Conservation (phyloP, 2,797 vertebrate species). For the Myiotriccus ornatus region DNA sequence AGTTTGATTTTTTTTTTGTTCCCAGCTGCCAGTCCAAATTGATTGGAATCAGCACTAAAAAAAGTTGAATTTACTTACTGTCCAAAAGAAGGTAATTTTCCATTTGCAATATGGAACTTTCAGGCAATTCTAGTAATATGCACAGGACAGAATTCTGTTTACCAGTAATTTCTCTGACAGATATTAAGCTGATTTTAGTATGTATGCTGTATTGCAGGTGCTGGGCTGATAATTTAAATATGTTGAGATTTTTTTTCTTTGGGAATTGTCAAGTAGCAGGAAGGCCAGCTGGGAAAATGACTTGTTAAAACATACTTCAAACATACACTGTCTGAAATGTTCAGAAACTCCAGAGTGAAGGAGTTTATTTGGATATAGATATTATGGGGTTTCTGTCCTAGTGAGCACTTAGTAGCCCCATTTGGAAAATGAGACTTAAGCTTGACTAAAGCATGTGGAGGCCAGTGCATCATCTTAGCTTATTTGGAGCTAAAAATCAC, state of each 20-base stretch:
- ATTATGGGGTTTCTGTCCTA: not conserved
- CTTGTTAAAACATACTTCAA: not conserved
- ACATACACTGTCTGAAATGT: not conserved
- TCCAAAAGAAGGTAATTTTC: not conserved
- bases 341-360: not conserved
- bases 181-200: not conserved
- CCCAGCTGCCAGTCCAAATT: not conserved
- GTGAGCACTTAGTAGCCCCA: not conserved
- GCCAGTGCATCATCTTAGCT: not conserved
- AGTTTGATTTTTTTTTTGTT: not conserved
- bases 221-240: not conserved
- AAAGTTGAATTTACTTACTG: not conserved
- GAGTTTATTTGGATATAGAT: not conserved
- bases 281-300: not conserved
- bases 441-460: not conserved
- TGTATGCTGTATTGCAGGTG: not conserved
- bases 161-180: not conserved
- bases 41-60: not conserved
- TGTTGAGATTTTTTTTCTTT: not conserved
- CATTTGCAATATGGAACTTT: not conserved
- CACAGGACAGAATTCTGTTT: not conserved
- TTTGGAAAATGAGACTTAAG: not conserved
- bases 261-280: not conserved
- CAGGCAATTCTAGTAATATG: not conserved
- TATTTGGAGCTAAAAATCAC: not conserved